A percentile compares a stretch with the other conserved stretches of the same genome.
phyloP scores from a whole-genome alignment of 2,113 vertebrate species.

The Cyprinodon tularosa region DNA sequence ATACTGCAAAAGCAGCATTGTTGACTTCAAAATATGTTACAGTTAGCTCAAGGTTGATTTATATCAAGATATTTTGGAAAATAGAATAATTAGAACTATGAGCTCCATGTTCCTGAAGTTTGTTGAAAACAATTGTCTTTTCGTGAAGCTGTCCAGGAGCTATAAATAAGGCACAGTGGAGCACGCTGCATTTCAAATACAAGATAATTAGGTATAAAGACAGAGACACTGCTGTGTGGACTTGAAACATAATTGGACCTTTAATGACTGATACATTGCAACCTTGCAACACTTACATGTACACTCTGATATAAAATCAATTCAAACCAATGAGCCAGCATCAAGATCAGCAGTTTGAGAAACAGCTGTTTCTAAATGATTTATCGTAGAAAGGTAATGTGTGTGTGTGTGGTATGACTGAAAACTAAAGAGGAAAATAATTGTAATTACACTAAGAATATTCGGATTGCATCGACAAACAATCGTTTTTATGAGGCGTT shows the following conservation, averaged over 20 bases:
- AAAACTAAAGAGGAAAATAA: constrained; percentile 70
- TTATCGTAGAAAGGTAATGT: constrained; percentile 71
- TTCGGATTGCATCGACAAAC: constrained; percentile 72
- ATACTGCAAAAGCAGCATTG: background rate
- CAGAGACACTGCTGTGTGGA: background rate
- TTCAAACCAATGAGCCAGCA: constrained; percentile 74
- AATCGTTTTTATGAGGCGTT: constrained; percentile 45
- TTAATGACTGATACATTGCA: constrained; percentile 82
- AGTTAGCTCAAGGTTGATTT: background rate
- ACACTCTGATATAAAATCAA: constrained; percentile 79
- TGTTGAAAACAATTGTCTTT: too few relatives aligned
- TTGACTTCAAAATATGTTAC: background rate
- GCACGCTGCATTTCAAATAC: background rate
- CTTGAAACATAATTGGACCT: constrained; percentile 72
- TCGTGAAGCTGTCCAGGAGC: background rate
- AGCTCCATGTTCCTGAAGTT: background rate
- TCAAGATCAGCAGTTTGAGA: constrained; percentile 73
- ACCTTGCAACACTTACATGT: constrained; percentile 76
- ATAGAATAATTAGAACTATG: background rate
- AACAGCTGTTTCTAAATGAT: constrained; percentile 68
- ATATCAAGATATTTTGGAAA: background rate
- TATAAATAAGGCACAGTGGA: background rate
- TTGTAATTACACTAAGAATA: constrained; percentile 69
- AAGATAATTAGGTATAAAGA: background rate
- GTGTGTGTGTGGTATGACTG: constrained; percentile 57